Percentiles rank a stretch among this genome's conserved stretches.
Conservation (phyloP, 1,140 invertebrate species). For the Halictus rubicundus region DNA sequence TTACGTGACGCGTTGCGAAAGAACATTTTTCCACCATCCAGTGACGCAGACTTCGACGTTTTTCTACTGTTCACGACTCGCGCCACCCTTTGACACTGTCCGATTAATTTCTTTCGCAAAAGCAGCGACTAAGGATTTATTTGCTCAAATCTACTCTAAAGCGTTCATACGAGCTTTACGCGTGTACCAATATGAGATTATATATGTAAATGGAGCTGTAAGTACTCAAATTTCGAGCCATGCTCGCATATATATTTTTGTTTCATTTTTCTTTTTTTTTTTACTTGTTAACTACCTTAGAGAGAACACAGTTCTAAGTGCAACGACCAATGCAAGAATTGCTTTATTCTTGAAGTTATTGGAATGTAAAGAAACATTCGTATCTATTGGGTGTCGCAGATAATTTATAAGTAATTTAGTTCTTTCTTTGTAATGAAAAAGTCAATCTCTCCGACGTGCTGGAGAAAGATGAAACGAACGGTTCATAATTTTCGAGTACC, state of each 20-base stretch:
- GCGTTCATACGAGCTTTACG: slow-evolving; percentile 7
- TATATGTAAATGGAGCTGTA: neutral
- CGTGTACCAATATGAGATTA: slow-evolving; percentile 22
- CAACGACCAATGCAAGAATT: neutral
- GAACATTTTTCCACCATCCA: neutral
- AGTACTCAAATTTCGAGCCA: slow-evolving; percentile 15
- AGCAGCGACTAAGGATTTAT: slow-evolving; percentile 11
- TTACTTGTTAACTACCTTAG: neutral
- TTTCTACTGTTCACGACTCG: neutral
- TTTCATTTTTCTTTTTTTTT: neutral
- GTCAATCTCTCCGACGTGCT: neutral
- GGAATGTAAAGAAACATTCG: neutral
- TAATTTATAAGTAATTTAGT: neutral
- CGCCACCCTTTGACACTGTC: slow-evolving; percentile 15
- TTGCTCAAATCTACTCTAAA: slow-evolving; percentile 31
- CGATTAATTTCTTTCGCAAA: slow-evolving; percentile 16
- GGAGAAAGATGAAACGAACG: neutral
- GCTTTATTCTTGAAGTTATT: neutral
- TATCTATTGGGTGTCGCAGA: neutral
- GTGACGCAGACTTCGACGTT: too few species aligned
- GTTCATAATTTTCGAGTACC: slow-evolving; percentile 15
- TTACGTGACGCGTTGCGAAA: slow-evolving; percentile 23
- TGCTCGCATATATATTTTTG: neutral
- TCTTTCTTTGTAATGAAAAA: neutral
- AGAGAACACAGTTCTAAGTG: neutral